These are phyloP conservation scores for Aldabrachelys gigantea DNA, from an alignment of 2,113 vertebrate species.

Conservation along the genomic window DNA sequence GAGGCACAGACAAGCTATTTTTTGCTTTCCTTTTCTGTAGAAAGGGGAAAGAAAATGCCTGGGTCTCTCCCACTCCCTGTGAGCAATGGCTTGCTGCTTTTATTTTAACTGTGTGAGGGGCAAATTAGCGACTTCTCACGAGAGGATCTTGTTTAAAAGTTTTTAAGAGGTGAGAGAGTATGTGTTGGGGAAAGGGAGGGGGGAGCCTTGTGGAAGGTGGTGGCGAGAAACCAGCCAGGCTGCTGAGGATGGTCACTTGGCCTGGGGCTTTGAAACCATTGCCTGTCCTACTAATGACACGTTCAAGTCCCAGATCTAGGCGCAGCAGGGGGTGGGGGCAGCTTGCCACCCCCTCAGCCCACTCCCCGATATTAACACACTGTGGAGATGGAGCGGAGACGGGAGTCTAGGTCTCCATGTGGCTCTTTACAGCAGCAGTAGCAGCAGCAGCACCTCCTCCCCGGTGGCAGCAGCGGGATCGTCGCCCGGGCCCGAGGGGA, in stretches of 20 bases:
- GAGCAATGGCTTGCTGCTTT: conserved; percentile 18
- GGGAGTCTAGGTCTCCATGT: conserved; percentile 73
- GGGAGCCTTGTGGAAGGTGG: conserved; percentile 70
- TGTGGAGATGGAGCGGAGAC: conserved; percentile 54
- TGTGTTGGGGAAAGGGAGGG: conserved; percentile 18
- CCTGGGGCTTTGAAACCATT: conserved; percentile 84
- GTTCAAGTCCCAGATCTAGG: conserved; percentile 77
- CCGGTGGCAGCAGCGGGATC: conserved; percentile 78
- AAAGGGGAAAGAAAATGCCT: conserved; percentile 14
- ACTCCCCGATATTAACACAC: background rate
- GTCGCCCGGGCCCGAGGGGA: conserved; percentile 74
- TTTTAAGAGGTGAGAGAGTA: conserved; percentile 62
- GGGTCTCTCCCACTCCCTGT: conserved; percentile 58
- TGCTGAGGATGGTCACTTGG: conserved; percentile 74
- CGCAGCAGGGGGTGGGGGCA: background rate
- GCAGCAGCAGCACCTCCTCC: conserved; percentile 64
- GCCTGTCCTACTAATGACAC: conserved; percentile 87
- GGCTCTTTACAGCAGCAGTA: conserved; percentile 61
- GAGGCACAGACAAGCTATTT: conserved; percentile 79
- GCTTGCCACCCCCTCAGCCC: background rate
- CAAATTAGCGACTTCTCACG: conserved; percentile 33
- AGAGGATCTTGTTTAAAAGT: conserved; percentile 75
- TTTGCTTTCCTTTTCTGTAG: conserved; percentile 76
- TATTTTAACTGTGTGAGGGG: conserved; percentile 55
- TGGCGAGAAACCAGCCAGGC: conserved; percentile 72